phyloP scores from a whole-genome alignment of 2,113 vertebrate species.

The Talpa occidentalis region DNA sequence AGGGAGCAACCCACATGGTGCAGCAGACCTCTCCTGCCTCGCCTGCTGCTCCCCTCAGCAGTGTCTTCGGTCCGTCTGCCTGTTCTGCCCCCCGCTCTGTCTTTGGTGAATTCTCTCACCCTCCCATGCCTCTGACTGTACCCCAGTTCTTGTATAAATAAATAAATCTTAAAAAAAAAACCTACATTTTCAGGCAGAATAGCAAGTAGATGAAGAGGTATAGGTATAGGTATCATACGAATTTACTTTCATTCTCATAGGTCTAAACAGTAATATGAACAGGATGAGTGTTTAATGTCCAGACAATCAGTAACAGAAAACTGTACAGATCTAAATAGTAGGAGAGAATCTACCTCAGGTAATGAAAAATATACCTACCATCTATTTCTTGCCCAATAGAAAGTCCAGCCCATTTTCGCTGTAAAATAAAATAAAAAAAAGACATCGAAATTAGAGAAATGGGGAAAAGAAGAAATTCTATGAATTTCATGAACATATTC shows the following conservation, averaged over 20 bases:
- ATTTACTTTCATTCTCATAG: neutral
- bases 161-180: too few species aligned
- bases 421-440: conserved; percentile 68
- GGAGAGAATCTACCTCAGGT: neutral
- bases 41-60: too few species aligned
- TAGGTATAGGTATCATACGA: neutral
- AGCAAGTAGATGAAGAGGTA: neutral
- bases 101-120: too few species aligned
- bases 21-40: too few species aligned
- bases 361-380: conserved; percentile 87
- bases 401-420: conserved; percentile 98
- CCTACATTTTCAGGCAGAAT: neutral
- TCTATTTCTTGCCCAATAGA: conserved; percentile 96
- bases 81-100: too few species aligned
- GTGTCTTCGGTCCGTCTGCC: too few species aligned
- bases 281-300: neutral
- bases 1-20: too few species aligned
- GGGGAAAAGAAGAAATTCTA: neutral
- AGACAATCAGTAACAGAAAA: conserved; percentile 10
- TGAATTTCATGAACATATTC: conserved; percentile 15
- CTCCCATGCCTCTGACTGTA: too few species aligned
- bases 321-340: neutral
- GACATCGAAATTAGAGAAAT: neutral
- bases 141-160: too few species aligned
- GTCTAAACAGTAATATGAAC: neutral